Percentiles rank a stretch among this genome's conserved stretches.
phyloP scores from a whole-genome alignment of 53 echinoderm and acorn worm species.

The Echinarachnius parma region DNA sequence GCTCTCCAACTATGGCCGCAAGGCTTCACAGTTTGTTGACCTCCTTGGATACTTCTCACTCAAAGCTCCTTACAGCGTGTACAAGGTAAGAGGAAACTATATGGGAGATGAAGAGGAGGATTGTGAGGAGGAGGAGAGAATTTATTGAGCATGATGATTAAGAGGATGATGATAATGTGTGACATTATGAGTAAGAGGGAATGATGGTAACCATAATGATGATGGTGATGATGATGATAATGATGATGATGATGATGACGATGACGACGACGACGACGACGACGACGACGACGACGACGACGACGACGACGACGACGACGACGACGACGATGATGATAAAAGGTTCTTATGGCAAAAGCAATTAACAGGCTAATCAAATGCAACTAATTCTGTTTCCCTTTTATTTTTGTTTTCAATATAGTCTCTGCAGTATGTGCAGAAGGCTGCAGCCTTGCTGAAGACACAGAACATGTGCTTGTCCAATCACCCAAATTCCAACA shows the following conservation, averaged over 20 bases:
- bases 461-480: slow-evolving; percentile 83
- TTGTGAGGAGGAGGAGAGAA: not conserved
- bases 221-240: not conserved
- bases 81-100: slow-evolving; percentile 85
- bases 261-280: slow-evolving; percentile 1
- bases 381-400: not conserved
- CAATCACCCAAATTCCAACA: slow-evolving; percentile 96
- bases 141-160: not conserved
- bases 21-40: slow-evolving; percentile 97
- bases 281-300: slow-evolving; percentile 28
- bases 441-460: slow-evolving; percentile 83
- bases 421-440: slow-evolving; percentile 88
- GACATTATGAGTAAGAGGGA: too few species aligned
- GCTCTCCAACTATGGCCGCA: slow-evolving; percentile 91
- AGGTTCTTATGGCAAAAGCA: slow-evolving; percentile 1
- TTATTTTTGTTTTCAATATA: slow-evolving; percentile 15
- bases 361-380: not conserved
- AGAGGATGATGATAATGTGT: slow-evolving; percentile 1
- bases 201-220: not conserved
- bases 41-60: slow-evolving; percentile 96
- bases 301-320: not conserved
- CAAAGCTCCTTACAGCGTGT: slow-evolving; percentile 80
- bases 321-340: slow-evolving; percentile 13
- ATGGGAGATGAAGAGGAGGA: too few species aligned
- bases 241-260: not conserved